phyloP scores from a whole-genome alignment of 2,888 invertebrate species.

The Embidobia sp. region DNA sequence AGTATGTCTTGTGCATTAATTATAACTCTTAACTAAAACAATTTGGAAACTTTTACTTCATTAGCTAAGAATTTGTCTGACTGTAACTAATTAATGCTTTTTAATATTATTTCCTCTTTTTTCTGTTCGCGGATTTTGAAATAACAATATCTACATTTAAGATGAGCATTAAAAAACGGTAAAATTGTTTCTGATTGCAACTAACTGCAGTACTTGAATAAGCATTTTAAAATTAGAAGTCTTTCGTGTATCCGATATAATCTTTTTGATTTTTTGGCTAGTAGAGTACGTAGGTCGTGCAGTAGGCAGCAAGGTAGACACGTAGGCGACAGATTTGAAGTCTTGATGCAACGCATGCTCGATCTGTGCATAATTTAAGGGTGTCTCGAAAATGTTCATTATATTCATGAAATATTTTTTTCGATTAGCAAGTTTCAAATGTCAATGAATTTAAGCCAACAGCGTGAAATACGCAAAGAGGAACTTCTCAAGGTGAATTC shows the following conservation, averaged over 20 bases:
- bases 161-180: no score
- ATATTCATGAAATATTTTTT: neutral
- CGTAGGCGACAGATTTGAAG: constrained; percentile 54
- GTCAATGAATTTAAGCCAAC: neutral
- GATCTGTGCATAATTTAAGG: constrained; percentile 42
- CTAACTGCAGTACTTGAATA: no score
- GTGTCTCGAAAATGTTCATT: constrained; percentile 10
- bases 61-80: no score
- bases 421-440: neutral
- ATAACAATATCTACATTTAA: no score
- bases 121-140: no score
- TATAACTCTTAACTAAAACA: no score
- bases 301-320: constrained; percentile 48
- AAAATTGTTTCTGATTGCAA: no score
- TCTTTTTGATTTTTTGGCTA: constrained; percentile 21
- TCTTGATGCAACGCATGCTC: constrained; percentile 36
- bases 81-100: no score
- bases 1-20: no score
- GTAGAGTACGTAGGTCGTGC: constrained; percentile 28
- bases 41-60: no score
- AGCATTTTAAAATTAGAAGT: neutral
- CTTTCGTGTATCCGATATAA: constrained; percentile 6
- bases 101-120: no score
- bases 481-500: neutral
- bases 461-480: no score